Conservation (phyloP, 2,113 vertebrate species). For the Megaleporinus macrocephalus region DNA sequence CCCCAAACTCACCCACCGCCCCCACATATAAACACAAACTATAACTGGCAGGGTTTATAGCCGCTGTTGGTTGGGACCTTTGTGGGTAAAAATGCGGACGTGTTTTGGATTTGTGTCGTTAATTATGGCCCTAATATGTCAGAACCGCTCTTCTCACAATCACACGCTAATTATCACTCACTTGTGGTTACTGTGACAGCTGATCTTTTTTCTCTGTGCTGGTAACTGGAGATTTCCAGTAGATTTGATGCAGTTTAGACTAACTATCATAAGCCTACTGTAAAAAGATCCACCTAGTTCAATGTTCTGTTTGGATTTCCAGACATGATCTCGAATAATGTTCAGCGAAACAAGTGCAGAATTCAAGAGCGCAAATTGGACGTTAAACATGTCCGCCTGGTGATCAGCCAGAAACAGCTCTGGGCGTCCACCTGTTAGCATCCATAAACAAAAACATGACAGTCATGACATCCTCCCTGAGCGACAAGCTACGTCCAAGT, state of each 20-base stretch:
- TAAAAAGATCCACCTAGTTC: neutral
- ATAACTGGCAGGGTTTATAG: neutral
- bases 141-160: too few relatives aligned
- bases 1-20: neutral
- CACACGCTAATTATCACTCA: conserved; percentile 15
- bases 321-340: neutral
- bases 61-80: neutral
- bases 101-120: neutral
- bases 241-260: neutral
- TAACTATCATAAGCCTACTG: neutral
- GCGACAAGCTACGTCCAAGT: too few relatives aligned
- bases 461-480: neutral
- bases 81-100: neutral
- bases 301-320: neutral
- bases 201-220: neutral
- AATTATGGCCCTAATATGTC: neutral
- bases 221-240: too few relatives aligned
- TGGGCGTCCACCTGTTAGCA: conserved; percentile 5
- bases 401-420: neutral
- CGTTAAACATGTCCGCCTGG: neutral
- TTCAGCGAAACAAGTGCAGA: too few relatives aligned
- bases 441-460: conserved; percentile 1
- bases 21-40: conserved; percentile 9
- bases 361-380: neutral
- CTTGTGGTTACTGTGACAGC: neutral